A percentile compares a stretch with the other conserved stretches of the same genome.
These are phyloP conservation scores for Drosophila lutescens DNA, from an alignment of 2,888 invertebrate species.

Conservation along the genomic window DNA sequence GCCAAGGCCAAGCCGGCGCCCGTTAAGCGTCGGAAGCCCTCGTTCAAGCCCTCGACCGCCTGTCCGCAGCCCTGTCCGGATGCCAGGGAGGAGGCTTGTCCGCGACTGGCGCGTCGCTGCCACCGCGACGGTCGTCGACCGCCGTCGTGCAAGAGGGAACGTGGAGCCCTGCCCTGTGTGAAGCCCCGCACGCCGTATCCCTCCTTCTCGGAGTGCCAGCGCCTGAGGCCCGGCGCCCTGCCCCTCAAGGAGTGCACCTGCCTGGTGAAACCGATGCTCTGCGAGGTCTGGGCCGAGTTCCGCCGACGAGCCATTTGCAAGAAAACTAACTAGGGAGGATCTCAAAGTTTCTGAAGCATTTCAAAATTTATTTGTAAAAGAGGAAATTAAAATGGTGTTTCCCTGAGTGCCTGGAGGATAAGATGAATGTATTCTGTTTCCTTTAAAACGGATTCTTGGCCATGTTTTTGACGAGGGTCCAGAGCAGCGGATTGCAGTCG, in stretches of 20 bases:
- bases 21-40: slow-evolving; percentile 51
- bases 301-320: slow-evolving; percentile 29
- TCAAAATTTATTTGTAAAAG: background rate
- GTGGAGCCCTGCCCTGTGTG: slow-evolving; percentile 25
- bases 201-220: slow-evolving; percentile 57
- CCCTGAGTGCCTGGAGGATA: slow-evolving; percentile 4
- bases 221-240: slow-evolving; percentile 18
- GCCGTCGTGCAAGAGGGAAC: slow-evolving; percentile 29
- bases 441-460: slow-evolving; percentile 50
- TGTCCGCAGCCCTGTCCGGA: slow-evolving; percentile 18
- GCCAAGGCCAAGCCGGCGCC: slow-evolving; percentile 52
- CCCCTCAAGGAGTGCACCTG: slow-evolving; percentile 61
- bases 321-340: slow-evolving; percentile 11
- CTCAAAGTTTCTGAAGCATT: background rate
- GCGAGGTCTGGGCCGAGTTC: slow-evolving; percentile 61
- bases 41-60: slow-evolving; percentile 53
- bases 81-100: slow-evolving; percentile 2
- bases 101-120: slow-evolving; percentile 48
- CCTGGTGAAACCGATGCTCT: slow-evolving; percentile 54
- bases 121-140: slow-evolving; percentile 58
- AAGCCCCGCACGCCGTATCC: slow-evolving; percentile 68
- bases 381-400: background rate
- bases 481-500: slow-evolving; percentile 55
- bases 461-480: slow-evolving; percentile 54
- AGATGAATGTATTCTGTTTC: background rate